A percentile compares a stretch with the other conserved stretches of the same genome.
Evolutionary conservation across 2,888 invertebrate species (phyloP).

Genomic region (Troides aeacus): DNA sequence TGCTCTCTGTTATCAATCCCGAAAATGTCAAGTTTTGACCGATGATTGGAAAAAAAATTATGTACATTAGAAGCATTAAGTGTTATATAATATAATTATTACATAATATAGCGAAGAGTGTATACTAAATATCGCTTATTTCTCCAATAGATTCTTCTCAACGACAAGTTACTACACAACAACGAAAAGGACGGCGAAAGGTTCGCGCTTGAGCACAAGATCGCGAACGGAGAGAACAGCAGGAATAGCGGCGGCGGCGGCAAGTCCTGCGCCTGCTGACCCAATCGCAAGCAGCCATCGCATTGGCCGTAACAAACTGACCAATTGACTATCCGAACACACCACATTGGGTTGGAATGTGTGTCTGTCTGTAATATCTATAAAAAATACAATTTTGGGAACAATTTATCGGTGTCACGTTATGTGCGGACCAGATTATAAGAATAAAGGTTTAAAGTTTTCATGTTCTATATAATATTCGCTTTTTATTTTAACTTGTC

Average conservation of each 20-base stretch:
- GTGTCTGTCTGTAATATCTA: conserved; percentile 10
- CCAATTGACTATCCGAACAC: conserved; percentile 17
- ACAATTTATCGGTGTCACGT: conserved; percentile 8
- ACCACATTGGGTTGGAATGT: conserved; percentile 2
- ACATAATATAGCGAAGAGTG: background rate
- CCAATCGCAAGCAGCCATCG: conserved; percentile 40
- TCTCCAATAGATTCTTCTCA: conserved; percentile 84
- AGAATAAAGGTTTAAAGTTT: background rate
- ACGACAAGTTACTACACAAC: conserved; percentile 86
- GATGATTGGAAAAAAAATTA: no score
- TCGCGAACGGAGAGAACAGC: conserved; percentile 71
- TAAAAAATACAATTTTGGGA: background rate
- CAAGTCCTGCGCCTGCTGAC: conserved; percentile 83
- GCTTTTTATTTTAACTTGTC: background rate
- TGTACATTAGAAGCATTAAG: no score
- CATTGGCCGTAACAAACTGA: conserved; percentile 15
- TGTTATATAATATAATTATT: no score
- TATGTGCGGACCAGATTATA: background rate
- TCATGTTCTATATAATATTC: background rate
- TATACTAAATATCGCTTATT: background rate
- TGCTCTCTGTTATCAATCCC: no score
- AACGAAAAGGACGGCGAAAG: conserved; percentile 85
- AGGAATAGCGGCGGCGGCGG: conserved; percentile 62
- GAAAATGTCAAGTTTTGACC: no score
- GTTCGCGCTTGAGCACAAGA: conserved; percentile 82